phyloP scores from a whole-genome alignment of 2,113 vertebrate species.

The Pseudolaguvia tuberculata region DNA sequence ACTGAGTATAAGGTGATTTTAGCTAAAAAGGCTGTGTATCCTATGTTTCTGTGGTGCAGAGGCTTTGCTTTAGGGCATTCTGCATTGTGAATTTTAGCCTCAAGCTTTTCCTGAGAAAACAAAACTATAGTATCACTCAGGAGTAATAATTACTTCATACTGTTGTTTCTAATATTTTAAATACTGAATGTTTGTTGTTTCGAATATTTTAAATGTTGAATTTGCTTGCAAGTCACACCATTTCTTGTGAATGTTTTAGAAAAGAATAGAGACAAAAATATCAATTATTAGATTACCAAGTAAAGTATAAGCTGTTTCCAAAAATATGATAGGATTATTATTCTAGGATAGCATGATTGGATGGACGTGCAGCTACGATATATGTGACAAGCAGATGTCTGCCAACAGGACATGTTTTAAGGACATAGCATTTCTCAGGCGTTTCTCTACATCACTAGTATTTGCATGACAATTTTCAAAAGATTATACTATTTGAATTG shows the following conservation, averaged over 20 bases:
- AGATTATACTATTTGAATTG: slow-evolving; percentile 69
- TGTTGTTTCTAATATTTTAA: slow-evolving; percentile 24
- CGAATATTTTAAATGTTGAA: slow-evolving; percentile 8
- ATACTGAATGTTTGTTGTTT: slow-evolving; percentile 4
- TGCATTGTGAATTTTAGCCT: slow-evolving; percentile 35
- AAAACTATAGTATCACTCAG: slow-evolving; percentile 33
- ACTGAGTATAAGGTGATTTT: slow-evolving; percentile 11
- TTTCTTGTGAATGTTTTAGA: not conserved
- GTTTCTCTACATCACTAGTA: slow-evolving; percentile 52
- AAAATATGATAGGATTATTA: slow-evolving; percentile 12
- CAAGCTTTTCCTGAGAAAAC: slow-evolving; percentile 40
- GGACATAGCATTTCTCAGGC: slow-evolving; percentile 18
- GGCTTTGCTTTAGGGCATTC: slow-evolving; percentile 34
- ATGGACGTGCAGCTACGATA: not conserved
- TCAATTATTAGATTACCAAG: not conserved
- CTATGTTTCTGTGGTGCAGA: slow-evolving; percentile 24
- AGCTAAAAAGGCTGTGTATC: slow-evolving; percentile 12
- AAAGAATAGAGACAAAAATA: not conserved
- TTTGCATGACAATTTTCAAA: slow-evolving; percentile 67
- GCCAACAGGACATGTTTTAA: slow-evolving; percentile 36
- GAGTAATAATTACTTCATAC: slow-evolving; percentile 31
- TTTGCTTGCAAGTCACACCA: not conserved
- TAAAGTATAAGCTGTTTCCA: slow-evolving; percentile 1
- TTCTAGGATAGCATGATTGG: too few species aligned
- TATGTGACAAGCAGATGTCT: slow-evolving; percentile 6